Evolutionary conservation across 1,140 invertebrate species (phyloP), one percentile per base, ranked within the genome.

Genomic region (Polypedilum pembai): DNA sequence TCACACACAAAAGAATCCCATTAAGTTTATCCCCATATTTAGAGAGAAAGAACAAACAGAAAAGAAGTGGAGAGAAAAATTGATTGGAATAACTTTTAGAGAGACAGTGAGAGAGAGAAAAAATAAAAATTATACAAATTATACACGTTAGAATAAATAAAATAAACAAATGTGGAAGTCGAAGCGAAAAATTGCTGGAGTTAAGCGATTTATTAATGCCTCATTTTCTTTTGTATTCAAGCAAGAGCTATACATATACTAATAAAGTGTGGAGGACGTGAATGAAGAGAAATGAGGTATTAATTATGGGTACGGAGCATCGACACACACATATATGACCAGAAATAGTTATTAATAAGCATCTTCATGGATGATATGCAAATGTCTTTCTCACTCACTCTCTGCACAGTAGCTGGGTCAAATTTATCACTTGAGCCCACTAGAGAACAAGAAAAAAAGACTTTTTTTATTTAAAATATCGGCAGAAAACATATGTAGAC

Each of bases 191-290:
- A 56, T 56, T 56, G n/a, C 45, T 56, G 12, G 12, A 56, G 45
- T 56, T n/a, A 56, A 56, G n/a, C 45, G n/a, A 56, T 56, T 56
- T 56, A 56, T 56, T 56, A 56, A 56, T 56, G 45, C 45, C 45
- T 56, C 12, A 56, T 56, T 56, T n/a, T 56, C 45, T n/a, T 56
- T 56, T 56, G 45, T 56, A n/a, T 56, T 15, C n/a, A 33, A 33
- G 24, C 24, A 5, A 33, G 24, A 33, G 12, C 45, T 33, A 33
- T 33, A 33, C 24, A 33, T 33, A 33, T 5, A 33, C 5, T 33
- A 12, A 56, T 56, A 56, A 56, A 56, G 45, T n/a, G n/a, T n/a
- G 45, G 45, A 4, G 45, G n/a, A n/a, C 12, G 45, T n/a, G 12
- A 56, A 56, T n/a, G 12, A 56, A 56, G 45, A 56, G 45, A 56